These are phyloP conservation scores for Malurus melanocephalus DNA, from an alignment of 2,113 vertebrate species.

Conservation along the genomic window DNA sequence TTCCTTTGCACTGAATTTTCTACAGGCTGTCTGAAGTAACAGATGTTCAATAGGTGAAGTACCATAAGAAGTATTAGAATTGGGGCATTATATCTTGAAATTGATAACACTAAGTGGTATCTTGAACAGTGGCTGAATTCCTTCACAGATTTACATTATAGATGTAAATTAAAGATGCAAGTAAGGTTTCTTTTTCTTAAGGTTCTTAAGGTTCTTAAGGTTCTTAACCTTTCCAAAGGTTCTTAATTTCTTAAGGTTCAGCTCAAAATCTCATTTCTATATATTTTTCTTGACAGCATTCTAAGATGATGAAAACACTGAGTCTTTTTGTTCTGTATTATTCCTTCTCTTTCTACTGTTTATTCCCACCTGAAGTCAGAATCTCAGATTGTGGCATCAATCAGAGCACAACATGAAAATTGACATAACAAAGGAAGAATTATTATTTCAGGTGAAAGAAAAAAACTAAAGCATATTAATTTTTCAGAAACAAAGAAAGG, in stretches of 20 bases:
- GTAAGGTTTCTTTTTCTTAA: not conserved
- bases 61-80: not conserved
- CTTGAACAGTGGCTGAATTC: not conserved
- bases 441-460: slow-evolving; percentile 12
- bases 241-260: slow-evolving; percentile 14
- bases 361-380: slow-evolving; percentile 25
- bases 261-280: not conserved
- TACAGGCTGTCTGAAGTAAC: not conserved
- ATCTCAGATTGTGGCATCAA: not conserved
- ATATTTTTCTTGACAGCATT: not conserved
- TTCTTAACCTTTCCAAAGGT: not conserved
- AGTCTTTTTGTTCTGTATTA: not conserved
- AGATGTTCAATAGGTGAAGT: not conserved
- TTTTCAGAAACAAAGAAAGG: slow-evolving; percentile 20
- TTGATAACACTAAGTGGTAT: not conserved
- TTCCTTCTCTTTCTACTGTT: not conserved
- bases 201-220: not conserved
- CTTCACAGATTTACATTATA: not conserved
- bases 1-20: not conserved
- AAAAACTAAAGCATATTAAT: slow-evolving; percentile 5
- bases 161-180: not conserved
- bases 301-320: not conserved
- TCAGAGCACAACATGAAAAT: not conserved
- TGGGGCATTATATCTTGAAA: not conserved
- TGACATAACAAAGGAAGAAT: slow-evolving; percentile 10